Evolutionary conservation across 2,888 invertebrate genomes (phyloP).

Genomic region (Bursaphelenchus okinawaensis): DNA sequence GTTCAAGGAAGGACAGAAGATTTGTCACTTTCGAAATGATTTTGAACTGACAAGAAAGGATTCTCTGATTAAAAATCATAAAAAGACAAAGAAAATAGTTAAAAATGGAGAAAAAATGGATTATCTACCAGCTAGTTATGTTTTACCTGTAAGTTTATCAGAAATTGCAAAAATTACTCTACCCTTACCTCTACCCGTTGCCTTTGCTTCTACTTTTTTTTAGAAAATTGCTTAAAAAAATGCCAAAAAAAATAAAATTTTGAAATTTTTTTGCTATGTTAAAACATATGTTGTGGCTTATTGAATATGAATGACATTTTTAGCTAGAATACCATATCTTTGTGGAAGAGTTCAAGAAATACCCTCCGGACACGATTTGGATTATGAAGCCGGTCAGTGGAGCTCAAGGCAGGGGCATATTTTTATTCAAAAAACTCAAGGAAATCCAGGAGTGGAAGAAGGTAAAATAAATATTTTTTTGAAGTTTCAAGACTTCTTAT

Average conservation of each 20-base stretch:
- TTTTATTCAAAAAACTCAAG: conserved; percentile 64
- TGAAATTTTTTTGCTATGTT: not conserved
- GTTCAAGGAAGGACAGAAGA: conserved; percentile 62
- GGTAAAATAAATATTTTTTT: conserved; percentile 41
- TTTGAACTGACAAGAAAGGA: conserved; percentile 66
- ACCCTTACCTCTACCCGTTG: not conserved
- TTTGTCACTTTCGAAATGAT: conserved; percentile 66
- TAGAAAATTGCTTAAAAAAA: not conserved
- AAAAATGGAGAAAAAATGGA: conserved; percentile 55
- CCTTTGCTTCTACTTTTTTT: not conserved
- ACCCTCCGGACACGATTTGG: conserved; percentile 64
- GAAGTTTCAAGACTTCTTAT: not conserved
- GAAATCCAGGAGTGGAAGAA: conserved; percentile 64
- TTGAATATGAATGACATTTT: conserved; percentile 16
- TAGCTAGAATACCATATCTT: conserved; percentile 66
- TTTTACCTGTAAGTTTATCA: conserved; percentile 64
- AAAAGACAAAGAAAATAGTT: conserved; percentile 40
- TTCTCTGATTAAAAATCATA: conserved; percentile 57
- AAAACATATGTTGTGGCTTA: not conserved
- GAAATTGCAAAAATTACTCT: conserved; percentile 2
- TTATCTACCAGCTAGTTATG: conserved; percentile 65
- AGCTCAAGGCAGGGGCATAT: conserved; percentile 67
- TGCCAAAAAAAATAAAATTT: not conserved
- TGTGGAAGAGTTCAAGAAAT: conserved; percentile 65
- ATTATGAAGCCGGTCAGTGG: conserved; percentile 66